Conservation (phyloP, 2,888 invertebrate species). For the Epistrophe grossulariae region DNA sequence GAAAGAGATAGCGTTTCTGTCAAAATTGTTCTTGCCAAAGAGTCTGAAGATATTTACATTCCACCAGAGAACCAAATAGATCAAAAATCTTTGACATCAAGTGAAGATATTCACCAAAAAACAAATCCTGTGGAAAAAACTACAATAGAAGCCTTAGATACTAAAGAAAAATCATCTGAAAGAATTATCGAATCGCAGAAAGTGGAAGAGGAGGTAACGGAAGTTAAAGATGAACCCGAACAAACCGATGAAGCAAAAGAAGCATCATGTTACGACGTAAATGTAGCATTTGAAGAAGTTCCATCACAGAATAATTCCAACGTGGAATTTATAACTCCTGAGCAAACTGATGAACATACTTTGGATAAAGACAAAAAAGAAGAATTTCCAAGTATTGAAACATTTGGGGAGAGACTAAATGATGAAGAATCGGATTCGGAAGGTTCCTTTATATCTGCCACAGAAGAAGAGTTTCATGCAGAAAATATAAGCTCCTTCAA, state of each 20-base stretch:
- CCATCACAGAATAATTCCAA: neutral
- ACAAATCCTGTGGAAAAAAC: neutral
- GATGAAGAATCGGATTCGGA: neutral
- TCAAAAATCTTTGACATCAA: neutral
- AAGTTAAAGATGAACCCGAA: neutral
- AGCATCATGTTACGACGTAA: neutral
- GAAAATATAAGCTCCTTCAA: neutral
- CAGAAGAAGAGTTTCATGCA: neutral
- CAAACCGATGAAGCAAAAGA: constrained; percentile 3
- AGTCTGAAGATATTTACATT: neutral
- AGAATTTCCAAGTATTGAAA: no score
- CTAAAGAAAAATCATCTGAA: neutral
- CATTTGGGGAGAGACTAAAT: neutral
- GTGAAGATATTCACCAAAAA: neutral
- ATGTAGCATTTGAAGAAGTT: neutral
- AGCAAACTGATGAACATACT: neutral
- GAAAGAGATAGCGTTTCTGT: neutral
- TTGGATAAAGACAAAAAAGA: no score
- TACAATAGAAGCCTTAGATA: neutral
- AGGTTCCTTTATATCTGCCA: neutral
- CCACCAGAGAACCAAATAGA: neutral
- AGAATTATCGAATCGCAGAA: neutral
- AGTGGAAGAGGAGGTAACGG: neutral
- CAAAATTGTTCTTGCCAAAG: neutral
- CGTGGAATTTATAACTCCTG: neutral